A percentile compares a stretch with the other conserved stretches of the same genome.
Conservation (phyloP, 2,797 vertebrate species). For the Acipenser oxyrinchus region DNA sequence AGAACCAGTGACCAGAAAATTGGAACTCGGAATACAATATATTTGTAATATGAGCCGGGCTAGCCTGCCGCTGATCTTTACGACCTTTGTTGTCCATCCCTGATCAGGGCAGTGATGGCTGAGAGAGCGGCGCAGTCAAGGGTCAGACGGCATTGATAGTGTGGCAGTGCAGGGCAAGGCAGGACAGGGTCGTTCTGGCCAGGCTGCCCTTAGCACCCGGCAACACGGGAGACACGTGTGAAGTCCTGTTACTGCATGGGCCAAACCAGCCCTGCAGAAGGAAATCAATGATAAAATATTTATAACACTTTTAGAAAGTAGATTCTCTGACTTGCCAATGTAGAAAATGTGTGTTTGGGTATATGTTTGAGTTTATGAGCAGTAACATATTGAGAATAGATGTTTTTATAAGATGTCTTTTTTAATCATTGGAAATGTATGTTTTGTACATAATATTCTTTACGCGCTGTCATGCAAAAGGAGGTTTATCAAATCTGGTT, state of each 20-base stretch:
- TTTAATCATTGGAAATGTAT: too few relatives aligned
- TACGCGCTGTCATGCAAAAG: too few relatives aligned
- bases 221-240: neutral
- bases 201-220: too few relatives aligned
- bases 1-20: slow-evolving; percentile 5
- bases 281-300: slow-evolving; percentile 13
- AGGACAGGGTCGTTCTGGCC: neutral
- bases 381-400: too few relatives aligned
- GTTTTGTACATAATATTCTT: too few relatives aligned
- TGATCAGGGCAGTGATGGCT: neutral
- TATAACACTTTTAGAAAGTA: slow-evolving; percentile 4
- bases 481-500: too few relatives aligned
- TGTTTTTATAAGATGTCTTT: too few relatives aligned
- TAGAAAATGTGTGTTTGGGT: too few relatives aligned
- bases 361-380: too few relatives aligned
- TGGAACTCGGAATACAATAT: slow-evolving; percentile 5
- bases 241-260: neutral
- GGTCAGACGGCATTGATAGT: neutral
- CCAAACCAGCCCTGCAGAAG: slow-evolving; percentile 1
- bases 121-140: neutral
- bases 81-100: neutral
- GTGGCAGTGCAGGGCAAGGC: neutral
- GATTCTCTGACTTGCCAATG: neutral
- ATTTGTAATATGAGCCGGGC: neutral
- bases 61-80: neutral